Conservation (phyloP, 1,140 invertebrate species). For the Popillia japonica region DNA sequence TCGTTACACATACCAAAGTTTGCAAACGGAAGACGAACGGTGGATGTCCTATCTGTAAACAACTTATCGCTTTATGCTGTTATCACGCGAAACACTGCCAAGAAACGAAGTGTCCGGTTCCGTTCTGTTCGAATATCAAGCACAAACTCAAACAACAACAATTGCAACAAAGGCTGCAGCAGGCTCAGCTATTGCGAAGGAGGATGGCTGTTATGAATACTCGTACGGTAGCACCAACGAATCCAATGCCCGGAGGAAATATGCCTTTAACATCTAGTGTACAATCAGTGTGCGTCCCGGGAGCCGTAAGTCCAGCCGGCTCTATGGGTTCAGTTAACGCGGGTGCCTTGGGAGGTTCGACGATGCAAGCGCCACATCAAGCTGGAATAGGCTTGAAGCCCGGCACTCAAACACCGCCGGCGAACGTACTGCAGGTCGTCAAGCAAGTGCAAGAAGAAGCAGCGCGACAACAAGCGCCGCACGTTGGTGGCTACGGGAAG, state of each 20-base stretch:
- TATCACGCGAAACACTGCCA: constrained; percentile 99
- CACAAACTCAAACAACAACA: constrained; percentile 97
- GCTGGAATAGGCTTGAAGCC: constrained; percentile 75
- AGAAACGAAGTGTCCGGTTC: constrained; percentile 95
- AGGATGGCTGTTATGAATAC: constrained; percentile 92
- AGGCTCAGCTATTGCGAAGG: constrained; percentile 85
- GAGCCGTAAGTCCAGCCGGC: constrained; percentile 63
- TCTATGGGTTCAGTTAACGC: constrained; percentile 53
- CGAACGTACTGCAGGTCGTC: constrained; percentile 85
- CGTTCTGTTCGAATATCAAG: constrained; percentile 98
- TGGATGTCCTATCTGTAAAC: constrained; percentile 98
- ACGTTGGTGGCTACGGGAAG: constrained; percentile 72
- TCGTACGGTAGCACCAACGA: constrained; percentile 63
- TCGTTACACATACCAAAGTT: constrained; percentile 94
- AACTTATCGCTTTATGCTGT: constrained; percentile 96
- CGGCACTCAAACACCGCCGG: constrained; percentile 77
- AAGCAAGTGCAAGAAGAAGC: constrained; percentile 94
- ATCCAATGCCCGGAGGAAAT: constrained; percentile 51
- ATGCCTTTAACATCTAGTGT: constrained; percentile 56
- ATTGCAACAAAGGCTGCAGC: constrained; percentile 88
- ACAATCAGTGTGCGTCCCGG: constrained; percentile 59
- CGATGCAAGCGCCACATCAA: constrained; percentile 64
- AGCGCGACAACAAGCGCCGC: constrained; percentile 81
- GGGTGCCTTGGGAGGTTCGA: constrained; percentile 50
- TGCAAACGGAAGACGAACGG: constrained; percentile 97